Base-by-base conservation (phyloP, 2,113 vertebrate species). In the Scalopus aquaticus region DNA sequence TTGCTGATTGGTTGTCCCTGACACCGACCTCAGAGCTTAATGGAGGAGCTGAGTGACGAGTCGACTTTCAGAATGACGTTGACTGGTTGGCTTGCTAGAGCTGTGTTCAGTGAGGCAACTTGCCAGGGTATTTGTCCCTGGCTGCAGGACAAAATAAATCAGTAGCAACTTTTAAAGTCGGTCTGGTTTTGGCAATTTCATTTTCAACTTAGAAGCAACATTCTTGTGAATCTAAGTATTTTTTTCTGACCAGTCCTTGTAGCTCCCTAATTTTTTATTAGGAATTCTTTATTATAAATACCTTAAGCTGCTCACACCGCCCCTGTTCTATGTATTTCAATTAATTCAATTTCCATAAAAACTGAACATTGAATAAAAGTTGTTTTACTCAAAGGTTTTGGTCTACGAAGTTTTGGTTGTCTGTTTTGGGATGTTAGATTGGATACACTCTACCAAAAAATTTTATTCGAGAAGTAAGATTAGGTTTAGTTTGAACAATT, bases 251-350 rank as follows among this genome's bases (percentile, higher is more conserved):
- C 5, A 65, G 65, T 64, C 39, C 26, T n/a, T n/a, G 0, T 51
- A 82, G 3, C 6, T 51, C 20, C 62, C 42, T 69, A n/a, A n/a
- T n/a, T n/a, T n/a, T n/a, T 22, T 56, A 64, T 65, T 51, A 72
- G 28, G 32, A 93, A 87, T 69, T 82, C 28, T 42, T 74, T 64
- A 24, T 82, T 95, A 58, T 79, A 89, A 51, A 19, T 49, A 72
- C 62, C 35, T 78, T 60, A 80, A 72, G 2, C 42, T 87, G 51
- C 20, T 95, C 67, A 73, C 20, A 51, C 7, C 3, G n/a, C 24
- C 39, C 9, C 81, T 60, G 32, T 78, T 44, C 70, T 46, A 26
- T 6, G 0, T 49, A 28, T 56, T 88, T 94, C 24, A 46, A 30
- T 35, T 74, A 46, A 30, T 35, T 74, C 42, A 76, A 32, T 81